Evolutionary conservation across 2,113 vertebrate genomes (phyloP), one percentile per base, ranked within the genome.

Genomic region (Thalassarche chlororhynchos): DNA sequence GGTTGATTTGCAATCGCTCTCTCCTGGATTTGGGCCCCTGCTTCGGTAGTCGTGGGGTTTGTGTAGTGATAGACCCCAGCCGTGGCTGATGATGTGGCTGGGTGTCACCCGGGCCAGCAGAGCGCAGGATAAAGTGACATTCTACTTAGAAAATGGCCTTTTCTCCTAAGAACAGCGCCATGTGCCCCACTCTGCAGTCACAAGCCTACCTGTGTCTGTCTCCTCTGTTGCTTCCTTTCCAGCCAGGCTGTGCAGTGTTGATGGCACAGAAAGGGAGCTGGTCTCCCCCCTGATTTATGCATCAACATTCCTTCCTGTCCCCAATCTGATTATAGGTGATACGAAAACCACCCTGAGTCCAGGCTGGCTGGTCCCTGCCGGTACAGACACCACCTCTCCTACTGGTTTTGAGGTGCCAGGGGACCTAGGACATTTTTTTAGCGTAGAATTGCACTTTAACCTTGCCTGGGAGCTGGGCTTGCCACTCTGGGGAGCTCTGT

Each of bases 381-480:
- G 23, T 57, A 34, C 14, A 9, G 57, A 55, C 42, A 25, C 36
- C 85, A 61, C 28, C 57, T 87, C 38, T 94, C 9, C 77, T 72
- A 9, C 46, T 52, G 38, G 7, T 64, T 82, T 84, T 47, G 55
- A 76, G 54, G 60, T 90, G 26, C 52, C 84, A n/a, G 68, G 66
- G 52, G 61, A 66, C 64, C 28, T 61, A 46, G 70, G 78, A n/a
- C 12, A 2, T 68, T 23, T 46, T 77, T 83, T 52, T 29, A 31
- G 55, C 65, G 84, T 93, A 69, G 94, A 87, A 85, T 87, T 83
- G 81, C 71, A 79, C 71, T 87, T 93, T 17, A 83, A 72, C 82
- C 62, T 86, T 60, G 72, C 49, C 57, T 72, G 55, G 47, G 52
- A 71, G 51, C 80, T 64, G 65, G 47, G 6, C 49, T 70, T 90